These are phyloP conservation scores for Heliothis peltigera DNA, from an alignment of 2,888 invertebrate genomes.

Conservation along the genomic window DNA sequence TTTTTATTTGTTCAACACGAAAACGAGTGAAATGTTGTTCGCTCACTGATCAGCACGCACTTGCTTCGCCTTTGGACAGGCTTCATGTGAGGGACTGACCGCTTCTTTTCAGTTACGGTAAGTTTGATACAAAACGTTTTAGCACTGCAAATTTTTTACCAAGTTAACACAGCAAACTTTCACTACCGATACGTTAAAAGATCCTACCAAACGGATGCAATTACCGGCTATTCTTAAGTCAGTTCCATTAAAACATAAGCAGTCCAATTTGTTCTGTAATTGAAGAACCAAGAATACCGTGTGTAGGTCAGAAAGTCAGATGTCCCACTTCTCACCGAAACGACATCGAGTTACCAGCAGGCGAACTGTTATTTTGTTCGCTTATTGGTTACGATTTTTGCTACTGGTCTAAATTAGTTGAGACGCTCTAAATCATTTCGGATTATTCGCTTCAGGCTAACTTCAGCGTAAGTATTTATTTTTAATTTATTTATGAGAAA, in stretches of 20 bases:
- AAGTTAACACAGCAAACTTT: conserved; percentile 50
- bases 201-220: neutral
- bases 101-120: conserved; percentile 76
- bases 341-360: conserved; percentile 79
- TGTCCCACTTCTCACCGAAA: conserved; percentile 84
- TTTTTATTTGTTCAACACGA: conserved; percentile 80
- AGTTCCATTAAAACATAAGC: conserved; percentile 12
- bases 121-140: conserved; percentile 58
- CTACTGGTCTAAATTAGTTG: conserved; percentile 69
- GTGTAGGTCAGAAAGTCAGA: conserved; percentile 84
- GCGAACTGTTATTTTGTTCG: conserved; percentile 81
- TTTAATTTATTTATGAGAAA: too few relatives aligned
- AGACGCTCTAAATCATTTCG: conserved; percentile 35
- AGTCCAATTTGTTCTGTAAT: conserved; percentile 36
- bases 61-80: conserved; percentile 74
- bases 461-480: neutral
- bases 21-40: conserved; percentile 87
- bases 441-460: neutral
- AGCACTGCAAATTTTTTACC: conserved; percentile 45
- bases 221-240: conserved; percentile 1
- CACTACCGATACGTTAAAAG: conserved; percentile 40
- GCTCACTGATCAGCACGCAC: conserved; percentile 75
- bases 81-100: conserved; percentile 83
- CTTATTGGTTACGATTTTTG: conserved; percentile 63
- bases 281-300: conserved; percentile 70